These are phyloP conservation scores for Yponomeuta sedellus DNA, from an alignment of 2,888 invertebrate genomes.

Conservation along the genomic window DNA sequence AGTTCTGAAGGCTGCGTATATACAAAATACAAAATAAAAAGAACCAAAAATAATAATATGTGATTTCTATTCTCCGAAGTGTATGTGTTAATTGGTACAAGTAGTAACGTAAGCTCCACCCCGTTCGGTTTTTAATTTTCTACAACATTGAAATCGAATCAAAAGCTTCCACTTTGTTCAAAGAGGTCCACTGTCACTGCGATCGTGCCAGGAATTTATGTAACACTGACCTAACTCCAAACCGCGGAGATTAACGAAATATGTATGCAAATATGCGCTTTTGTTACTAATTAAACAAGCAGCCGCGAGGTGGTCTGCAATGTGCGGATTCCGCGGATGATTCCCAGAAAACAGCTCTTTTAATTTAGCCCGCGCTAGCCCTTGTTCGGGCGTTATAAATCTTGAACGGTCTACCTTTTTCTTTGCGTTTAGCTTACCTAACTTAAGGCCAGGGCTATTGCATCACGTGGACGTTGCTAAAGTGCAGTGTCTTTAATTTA, in stretches of 20 bases:
- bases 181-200: background rate
- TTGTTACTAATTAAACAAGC: conserved; percentile 10
- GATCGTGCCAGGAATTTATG: background rate
- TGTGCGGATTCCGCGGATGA: conserved; percentile 3
- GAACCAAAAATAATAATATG: no score
- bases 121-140: no score
- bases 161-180: no score
- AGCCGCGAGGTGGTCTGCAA: conserved; percentile 5
- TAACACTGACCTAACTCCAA: background rate
- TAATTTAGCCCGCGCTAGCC: conserved; percentile 12
- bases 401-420: conserved; percentile 13
- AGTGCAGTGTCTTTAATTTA: background rate
- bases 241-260: background rate
- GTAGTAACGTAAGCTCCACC: no score
- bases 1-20: no score
- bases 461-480: background rate
- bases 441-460: background rate
- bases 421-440: conserved; percentile 13
- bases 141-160: no score
- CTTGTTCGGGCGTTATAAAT: conserved; percentile 15
- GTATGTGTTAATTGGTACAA: no score
- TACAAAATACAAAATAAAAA: no score
- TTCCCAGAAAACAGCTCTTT: conserved; percentile 9
- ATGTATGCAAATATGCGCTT: conserved; percentile 12
- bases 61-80: no score